Percentiles rank a stretch among this genome's conserved stretches.
Evolutionary conservation across 2,113 vertebrate genomes (phyloP).

Genomic region (Myrmecophaga tridactyla): DNA sequence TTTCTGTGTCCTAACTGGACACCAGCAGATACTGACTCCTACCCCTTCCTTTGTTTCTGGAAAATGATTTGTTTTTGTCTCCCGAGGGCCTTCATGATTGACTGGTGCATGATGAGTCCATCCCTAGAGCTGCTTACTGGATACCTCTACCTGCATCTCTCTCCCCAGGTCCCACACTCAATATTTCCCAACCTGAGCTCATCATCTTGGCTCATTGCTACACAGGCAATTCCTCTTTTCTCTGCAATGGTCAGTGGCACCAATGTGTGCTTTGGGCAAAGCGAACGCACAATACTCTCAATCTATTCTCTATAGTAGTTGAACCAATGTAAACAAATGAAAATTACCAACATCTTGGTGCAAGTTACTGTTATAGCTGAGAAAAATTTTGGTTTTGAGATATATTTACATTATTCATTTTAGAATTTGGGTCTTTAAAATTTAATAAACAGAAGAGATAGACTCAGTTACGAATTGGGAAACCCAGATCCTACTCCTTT

Average conservation of each 20-base stretch:
- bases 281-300: neutral
- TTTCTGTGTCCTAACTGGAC: neutral
- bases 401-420: neutral
- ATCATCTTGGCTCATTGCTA: neutral
- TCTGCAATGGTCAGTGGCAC: neutral
- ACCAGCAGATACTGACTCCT: neutral
- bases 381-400: slow-evolving; percentile 7
- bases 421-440: slow-evolving; percentile 19
- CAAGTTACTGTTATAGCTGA: neutral
- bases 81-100: neutral
- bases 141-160: neutral
- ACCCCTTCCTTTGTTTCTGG: neutral
- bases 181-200: neutral
- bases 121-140: neutral
- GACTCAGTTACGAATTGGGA: neutral
- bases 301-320: neutral
- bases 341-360: neutral
- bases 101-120: neutral
- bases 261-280: neutral
- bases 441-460: slow-evolving; percentile 16
- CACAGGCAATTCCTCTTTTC: neutral
- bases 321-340: neutral
- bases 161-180: neutral
- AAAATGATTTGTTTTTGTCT: slow-evolving; percentile 1
- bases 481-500: neutral